Evolutionary conservation across 2,888 invertebrate species (phyloP), one percentile per base, ranked within the genome.

Genomic region (Drosophila austrosaltans): DNA sequence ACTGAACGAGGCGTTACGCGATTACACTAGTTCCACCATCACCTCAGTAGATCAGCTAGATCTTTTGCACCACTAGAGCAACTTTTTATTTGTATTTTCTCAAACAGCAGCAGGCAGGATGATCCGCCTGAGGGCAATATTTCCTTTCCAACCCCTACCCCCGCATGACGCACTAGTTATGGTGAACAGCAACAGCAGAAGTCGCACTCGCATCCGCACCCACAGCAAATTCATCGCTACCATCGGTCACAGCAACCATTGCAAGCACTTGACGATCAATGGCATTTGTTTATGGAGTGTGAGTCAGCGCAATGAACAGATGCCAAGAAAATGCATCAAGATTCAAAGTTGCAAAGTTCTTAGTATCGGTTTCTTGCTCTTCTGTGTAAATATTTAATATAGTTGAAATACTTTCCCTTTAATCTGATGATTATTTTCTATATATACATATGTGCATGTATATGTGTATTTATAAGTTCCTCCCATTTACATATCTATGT

Each of bases 201-300:
- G n/a, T 67, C 30, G 54, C 64, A 71, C 32, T 63, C 64, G 28
- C 48, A 32, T 7, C 72, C 66, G 20, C 69, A 71, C 59, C 67
- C 53, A 42, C 65, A 74, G 20, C 63, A 64, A 20, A 59, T 36
- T 4, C 48, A 48, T 48, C 22, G 48, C 4, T 66, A 61, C 28
- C 69, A 48, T 66, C 40, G 28, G 16, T 58, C 62, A 67, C 10
- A 62, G 56, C 70, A 63, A 65, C 57, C 61, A 53, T 53, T 64
- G 60, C 66, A 66, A 71, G 60, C 56, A 53, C 64, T 72, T 39
- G 69, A 48, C 61, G 48, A 78, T 69, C 68, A 86, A 40, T 91
- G 91, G 91, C 89, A 79, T 66, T 78, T 90, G 60, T 90, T 87
- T 69, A 91, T 91, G 91, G 91, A 91, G 90, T 78, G 91, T 91